Evolutionary conservation across 2,113 vertebrate genomes (phyloP), one percentile per base, ranked within the genome.

Genomic region (Spea multiplicata): DNA sequence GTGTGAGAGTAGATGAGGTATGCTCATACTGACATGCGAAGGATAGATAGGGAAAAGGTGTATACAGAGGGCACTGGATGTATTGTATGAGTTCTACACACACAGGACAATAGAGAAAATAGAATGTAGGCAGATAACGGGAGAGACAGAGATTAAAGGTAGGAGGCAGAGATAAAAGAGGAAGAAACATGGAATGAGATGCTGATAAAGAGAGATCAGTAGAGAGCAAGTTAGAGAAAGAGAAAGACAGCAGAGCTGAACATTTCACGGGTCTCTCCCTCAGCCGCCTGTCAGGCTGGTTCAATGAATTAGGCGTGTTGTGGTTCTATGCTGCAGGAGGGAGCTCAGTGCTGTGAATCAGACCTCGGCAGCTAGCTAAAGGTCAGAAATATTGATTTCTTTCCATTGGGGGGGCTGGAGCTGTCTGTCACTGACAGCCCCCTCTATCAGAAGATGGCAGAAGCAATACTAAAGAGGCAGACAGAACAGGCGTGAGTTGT

Each of bases 311-410:
- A 80, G 76, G 78, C 70, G 71, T 67, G 55, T 30, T 30, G 68
- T 59, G 65, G 50, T 53, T 80, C 62, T 68, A 71, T 74, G 78
- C 71, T 73, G 71, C 78, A 80, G 71, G 71, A 78, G 70, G 52
- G 78, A 80, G 78, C 78, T 80, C 71, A 80, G 71, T 57, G 71
- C 78, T 80, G 78, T 80, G 78, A 80, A 80, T 80, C 78, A 80
- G 78, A 80, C 71, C 78, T 80, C 78, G 17, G 70, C 71, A 80
- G 78, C 78, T 45, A 80, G 71, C 78, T 80, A 80, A 80, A 80
- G 78, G 78, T 80, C 78, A 80, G 78, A 80, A 80, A 67, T 80
- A 80, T 80, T 80, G 78, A 80, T 80, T 80, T 80, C 78, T 61
- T 73, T 80, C 50, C 65, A 80, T 67, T 7, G 70, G 71, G 77